Evolutionary conservation across 2,113 vertebrate species (phyloP).

Genomic region (Hippocampus zosterae): DNA sequence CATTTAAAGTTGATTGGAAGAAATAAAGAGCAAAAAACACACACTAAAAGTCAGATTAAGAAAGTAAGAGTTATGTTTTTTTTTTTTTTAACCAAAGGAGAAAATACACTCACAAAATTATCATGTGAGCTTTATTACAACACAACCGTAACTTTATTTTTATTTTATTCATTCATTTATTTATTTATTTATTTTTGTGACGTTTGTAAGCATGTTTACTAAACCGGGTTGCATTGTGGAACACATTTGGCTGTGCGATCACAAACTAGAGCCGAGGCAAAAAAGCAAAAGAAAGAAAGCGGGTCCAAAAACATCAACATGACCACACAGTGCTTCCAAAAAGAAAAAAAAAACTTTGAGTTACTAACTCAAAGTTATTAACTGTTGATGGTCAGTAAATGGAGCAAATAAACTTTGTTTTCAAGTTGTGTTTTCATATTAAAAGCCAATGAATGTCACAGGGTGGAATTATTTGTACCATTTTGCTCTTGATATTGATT

Average conservation of each 20-base stretch:
- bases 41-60: no score
- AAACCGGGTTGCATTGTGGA: conserved; percentile 42
- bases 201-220: conserved; percentile 28
- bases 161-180: no score
- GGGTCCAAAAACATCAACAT: conserved; percentile 39
- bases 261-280: conserved; percentile 23
- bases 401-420: background rate
- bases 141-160: conserved; percentile 1
- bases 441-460: background rate
- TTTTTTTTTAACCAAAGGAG: no score
- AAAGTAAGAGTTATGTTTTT: no score
- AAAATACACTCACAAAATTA: background rate
- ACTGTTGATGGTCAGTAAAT: background rate
- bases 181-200: background rate
- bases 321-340: conserved; percentile 35
- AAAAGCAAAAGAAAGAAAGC: conserved; percentile 14
- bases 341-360: no score
- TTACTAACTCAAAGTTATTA: no score
- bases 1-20: no score
- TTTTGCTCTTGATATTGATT: background rate
- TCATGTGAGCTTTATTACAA: background rate
- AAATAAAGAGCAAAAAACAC: no score
- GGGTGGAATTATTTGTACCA: background rate
- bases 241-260: conserved; percentile 44
- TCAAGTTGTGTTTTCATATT: background rate